phyloP scores from a whole-genome alignment of 1,140 invertebrate species.

The Cyrtorhinus lividipennis region DNA sequence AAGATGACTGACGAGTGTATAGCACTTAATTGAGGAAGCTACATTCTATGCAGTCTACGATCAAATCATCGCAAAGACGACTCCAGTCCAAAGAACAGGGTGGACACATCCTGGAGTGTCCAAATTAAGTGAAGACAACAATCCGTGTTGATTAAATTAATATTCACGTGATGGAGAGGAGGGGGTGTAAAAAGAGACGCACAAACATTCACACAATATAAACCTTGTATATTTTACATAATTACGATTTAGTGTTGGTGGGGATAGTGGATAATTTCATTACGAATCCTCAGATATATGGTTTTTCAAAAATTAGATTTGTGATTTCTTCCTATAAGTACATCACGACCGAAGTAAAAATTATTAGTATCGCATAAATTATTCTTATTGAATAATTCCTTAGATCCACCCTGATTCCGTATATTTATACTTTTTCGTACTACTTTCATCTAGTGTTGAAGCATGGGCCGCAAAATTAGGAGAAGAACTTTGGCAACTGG shows the following conservation, averaged over 20 bases:
- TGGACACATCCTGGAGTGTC: no score
- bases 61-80: not conserved
- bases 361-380: no score
- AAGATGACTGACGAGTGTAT: not conserved
- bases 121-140: no score
- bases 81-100: no score
- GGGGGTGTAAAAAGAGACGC: no score
- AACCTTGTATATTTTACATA: no score
- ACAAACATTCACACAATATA: no score
- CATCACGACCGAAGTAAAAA: not conserved
- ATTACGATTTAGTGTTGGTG: no score
- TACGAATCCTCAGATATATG: not conserved
- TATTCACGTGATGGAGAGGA: no score
- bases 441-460: slow-evolving; percentile 38
- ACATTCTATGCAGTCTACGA: not conserved
- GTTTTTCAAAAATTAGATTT: not conserved
- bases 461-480: slow-evolving; percentile 44
- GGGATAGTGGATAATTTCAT: not conserved
- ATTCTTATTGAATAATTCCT: not conserved
- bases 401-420: not conserved
- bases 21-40: not conserved
- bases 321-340: not conserved
- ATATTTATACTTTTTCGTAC: not conserved
- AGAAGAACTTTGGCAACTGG: slow-evolving; percentile 43
- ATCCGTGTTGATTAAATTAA: no score